Evolutionary conservation across 2,888 invertebrate genomes (phyloP), one percentile per base, ranked within the genome.

Genomic region (Lathronympha strigana): DNA sequence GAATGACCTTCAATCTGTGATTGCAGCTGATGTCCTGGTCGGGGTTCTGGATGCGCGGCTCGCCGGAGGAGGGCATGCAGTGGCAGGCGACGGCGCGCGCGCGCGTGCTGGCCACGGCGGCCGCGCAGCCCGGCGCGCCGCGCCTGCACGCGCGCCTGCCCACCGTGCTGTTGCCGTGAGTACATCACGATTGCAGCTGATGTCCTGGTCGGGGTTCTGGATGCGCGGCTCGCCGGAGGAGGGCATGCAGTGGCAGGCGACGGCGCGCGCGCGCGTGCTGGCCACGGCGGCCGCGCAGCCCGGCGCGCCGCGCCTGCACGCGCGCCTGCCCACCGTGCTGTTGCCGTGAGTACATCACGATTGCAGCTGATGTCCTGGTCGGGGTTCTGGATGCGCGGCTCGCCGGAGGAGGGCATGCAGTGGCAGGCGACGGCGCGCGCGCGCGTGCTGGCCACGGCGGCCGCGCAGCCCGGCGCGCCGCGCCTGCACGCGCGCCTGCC

Each of bases 161-260:
- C 1, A 66, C 68, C 1, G 38, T 74, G 5, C 69, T 75, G 0
- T 61, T 72, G 36, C 47, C 19, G 43, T 45, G 17, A 43, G 43
- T 43, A 25, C 2, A 13, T 2, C n/a, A 13, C 36, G 13, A 31
- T 57, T 33, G 8, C 73, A 89, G 89, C 63, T 90, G 61, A 79
- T 88, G 63, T 81, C 84, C 58, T 77, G 82, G 69, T 75, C 79
- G 54, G 89, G 89, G 6, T 86, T 86, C 73, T 90, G 89, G 89
- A 6, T 8, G 0, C 43, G 5, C 15, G 0, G 13, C 36, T 40
- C 5, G 40, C 1, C 21, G 1, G 9, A 31, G 31, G 9, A 31
- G 25, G 25, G 25, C 25, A 25, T 25, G 25, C 25, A 25, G 25
- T 25, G 25, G 25, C 4, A 3, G 6, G 25, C 6, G 25, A 73